Base-by-base conservation (phyloP, 2,797 vertebrate species). In the Parauchenoglanis punctatus region DNA sequence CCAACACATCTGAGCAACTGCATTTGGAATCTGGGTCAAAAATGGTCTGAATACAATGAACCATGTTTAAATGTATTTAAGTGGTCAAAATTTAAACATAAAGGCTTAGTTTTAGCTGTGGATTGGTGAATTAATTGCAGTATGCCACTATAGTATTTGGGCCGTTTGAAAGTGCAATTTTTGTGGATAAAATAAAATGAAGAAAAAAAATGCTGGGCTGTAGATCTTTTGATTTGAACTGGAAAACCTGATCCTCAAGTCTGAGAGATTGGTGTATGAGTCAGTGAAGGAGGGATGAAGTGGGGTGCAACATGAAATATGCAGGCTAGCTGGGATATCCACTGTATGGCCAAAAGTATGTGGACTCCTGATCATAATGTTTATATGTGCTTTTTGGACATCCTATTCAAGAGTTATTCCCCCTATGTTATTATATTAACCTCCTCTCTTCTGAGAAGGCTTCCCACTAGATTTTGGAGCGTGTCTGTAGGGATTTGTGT, bases 21-120 rank as follows among this genome's bases (percentile, higher is more conserved):
- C 10, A 28, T 67, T 49, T 67, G 46, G 61, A 83, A 83, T 67
- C 61, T 83, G 46, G 61, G 44, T 61, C 44, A 31, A 82, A 82
- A 83, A 31, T n/a, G 15, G 8, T 31, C 63, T 67, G 44, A 67
- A 67, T 49, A 67, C 61, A 83, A 52, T 31, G 31, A 20, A 54
- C 25, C 40, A 23, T 83, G 40, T 49, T 82, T 28, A 81, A 49
- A 61, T 82, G 20, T 46, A 61, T 63, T 81, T 61, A 63, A 61
- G 58, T 81, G 58, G 58, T 63, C 78, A 63, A 17, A 46, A 6
- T n/a, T 63, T 46, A n/a, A 61, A 44, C 35, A n/a, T 61, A n/a
- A 44, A n/a, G 6, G 28, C 23, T 17, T 46, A 81, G 58, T 15
- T 63, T 20, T 44, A 44, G 58, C 58, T 63, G 56, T 46, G 58